Conservation (phyloP, 2,888 invertebrate genomes). For the Drosophila phalerata region DNA sequence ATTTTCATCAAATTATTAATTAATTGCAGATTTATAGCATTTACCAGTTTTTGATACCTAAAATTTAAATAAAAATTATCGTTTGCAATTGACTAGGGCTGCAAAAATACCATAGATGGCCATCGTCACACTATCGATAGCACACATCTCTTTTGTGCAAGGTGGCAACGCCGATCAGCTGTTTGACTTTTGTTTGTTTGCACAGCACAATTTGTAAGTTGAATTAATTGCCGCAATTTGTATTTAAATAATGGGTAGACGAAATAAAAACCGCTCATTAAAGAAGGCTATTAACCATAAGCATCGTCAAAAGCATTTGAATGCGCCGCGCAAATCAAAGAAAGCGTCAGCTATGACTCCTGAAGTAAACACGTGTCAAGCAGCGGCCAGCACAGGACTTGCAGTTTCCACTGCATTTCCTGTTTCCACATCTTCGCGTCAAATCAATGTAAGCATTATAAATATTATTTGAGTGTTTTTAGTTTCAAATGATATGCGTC, state of each 20-base stretch:
- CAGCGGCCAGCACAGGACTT: not conserved
- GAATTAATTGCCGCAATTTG: not conserved
- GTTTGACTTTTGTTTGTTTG: slow-evolving; percentile 16
- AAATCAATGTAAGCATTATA: slow-evolving; percentile 38
- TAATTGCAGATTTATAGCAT: no score
- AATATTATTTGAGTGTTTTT: not conserved
- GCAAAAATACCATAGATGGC: no score
- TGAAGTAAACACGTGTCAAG: slow-evolving; percentile 19
- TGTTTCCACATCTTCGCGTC: not conserved
- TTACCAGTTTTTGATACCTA: no score
- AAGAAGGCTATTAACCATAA: slow-evolving; percentile 8
- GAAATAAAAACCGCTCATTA: not conserved
- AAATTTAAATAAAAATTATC: no score
- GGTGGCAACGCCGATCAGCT: slow-evolving; percentile 43
- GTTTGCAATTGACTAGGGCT: slow-evolving; percentile 36
- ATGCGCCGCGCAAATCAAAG: not conserved
- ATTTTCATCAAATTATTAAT: no score
- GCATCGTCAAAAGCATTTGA: not conserved
- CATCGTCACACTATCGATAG: no score
- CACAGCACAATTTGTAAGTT: not conserved
- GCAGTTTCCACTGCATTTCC: not conserved
- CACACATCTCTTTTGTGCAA: not conserved
- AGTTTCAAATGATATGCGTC: not conserved
- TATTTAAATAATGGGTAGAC: slow-evolving; percentile 24
- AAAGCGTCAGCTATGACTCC: not conserved